phyloP scores from a whole-genome alignment of 1,140 invertebrate species.

The Pissodes strobi region DNA sequence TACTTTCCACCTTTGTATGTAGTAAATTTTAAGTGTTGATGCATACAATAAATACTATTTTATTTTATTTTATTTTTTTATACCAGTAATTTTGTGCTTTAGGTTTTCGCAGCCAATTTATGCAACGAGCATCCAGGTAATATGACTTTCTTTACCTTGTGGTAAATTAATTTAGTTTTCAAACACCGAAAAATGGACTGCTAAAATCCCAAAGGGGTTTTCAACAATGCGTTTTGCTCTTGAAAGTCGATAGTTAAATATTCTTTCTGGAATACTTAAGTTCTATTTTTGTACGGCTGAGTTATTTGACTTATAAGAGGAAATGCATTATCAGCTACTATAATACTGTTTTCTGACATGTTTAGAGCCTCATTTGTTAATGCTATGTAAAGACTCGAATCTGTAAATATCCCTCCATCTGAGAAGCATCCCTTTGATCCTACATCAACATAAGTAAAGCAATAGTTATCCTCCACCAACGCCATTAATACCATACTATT shows the following conservation, averaged over 20 bases:
- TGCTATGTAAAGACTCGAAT: not conserved
- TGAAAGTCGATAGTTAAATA: too few relatives aligned
- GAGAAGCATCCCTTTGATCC: constrained; percentile 46
- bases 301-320: too few relatives aligned
- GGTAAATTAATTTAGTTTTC: not conserved
- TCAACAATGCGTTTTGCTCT: too few relatives aligned
- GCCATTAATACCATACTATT: constrained; percentile 43
- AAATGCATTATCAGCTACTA: too few relatives aligned
- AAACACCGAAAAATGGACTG: not conserved
- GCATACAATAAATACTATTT: too few relatives aligned
- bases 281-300: too few relatives aligned
- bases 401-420: constrained; percentile 42
- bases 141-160: not conserved
- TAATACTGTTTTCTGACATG: not conserved
- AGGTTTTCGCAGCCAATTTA: not conserved
- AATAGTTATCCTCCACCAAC: constrained; percentile 49
- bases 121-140: not conserved
- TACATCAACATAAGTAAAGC: constrained; percentile 47
- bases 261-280: not conserved
- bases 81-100: not conserved
- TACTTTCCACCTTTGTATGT: too few relatives aligned
- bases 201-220: not conserved
- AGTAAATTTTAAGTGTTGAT: too few relatives aligned
- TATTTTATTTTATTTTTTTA: too few relatives aligned
- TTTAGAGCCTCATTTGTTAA: not conserved